These are phyloP conservation scores for Ceratina japonica DNA, from an alignment of 1,140 invertebrate genomes.

Conservation along the genomic window DNA sequence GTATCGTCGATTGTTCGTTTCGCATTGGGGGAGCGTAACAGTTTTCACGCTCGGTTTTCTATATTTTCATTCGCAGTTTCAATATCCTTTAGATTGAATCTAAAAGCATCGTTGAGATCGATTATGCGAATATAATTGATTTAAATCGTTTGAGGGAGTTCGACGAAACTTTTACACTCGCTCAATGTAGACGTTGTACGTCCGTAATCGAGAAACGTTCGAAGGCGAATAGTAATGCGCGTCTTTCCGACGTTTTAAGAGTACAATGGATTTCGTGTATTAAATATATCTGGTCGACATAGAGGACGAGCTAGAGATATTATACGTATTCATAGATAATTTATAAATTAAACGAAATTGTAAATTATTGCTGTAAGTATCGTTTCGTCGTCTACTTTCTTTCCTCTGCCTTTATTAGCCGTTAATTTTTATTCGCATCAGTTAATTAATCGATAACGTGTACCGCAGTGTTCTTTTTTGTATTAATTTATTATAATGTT, in stretches of 20 bases:
- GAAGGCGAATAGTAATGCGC: neutral
- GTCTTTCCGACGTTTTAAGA: neutral
- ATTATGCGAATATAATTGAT: too few relatives aligned
- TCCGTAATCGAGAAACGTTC: neutral
- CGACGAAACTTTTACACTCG: too few relatives aligned
- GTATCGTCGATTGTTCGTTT: neutral
- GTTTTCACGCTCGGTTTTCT: too few relatives aligned
- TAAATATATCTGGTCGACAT: neutral
- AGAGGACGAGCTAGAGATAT: neutral
- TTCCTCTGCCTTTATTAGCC: constrained; percentile 19
- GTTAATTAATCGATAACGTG: constrained; percentile 20
- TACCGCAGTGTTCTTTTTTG: constrained; percentile 41
- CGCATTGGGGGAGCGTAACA: neutral
- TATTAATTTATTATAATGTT: constrained; percentile 42
- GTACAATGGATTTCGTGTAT: neutral
- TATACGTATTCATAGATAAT: constrained; percentile 1
- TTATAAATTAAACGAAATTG: constrained; percentile 12
- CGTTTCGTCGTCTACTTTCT: constrained; percentile 25
- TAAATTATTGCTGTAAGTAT: constrained; percentile 42
- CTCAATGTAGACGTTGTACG: too few relatives aligned
- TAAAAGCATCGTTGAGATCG: too few relatives aligned
- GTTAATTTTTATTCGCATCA: constrained; percentile 10
- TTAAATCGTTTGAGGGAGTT: too few relatives aligned
- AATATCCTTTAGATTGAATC: too few relatives aligned
- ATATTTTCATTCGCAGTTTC: too few relatives aligned